Percentiles rank a stretch among this genome's conserved stretches.
phyloP scores from a whole-genome alignment of 2,797 vertebrate genomes.

The Melanotaenia trifasciata region DNA sequence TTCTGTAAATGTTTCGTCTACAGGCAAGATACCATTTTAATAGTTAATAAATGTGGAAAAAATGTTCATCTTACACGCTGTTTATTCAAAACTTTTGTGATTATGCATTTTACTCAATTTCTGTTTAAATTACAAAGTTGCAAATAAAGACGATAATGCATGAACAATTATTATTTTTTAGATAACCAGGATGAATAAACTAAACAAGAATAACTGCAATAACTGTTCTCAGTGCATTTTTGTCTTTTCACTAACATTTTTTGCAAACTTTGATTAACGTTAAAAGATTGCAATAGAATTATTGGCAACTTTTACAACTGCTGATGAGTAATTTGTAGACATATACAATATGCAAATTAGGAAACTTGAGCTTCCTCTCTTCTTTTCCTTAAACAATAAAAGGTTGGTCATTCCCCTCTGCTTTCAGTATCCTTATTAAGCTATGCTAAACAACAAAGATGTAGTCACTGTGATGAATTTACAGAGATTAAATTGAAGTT shows the following conservation, averaged over 20 bases:
- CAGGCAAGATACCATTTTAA: neutral
- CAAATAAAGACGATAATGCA: slow-evolving; percentile 7
- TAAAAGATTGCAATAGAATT: neutral
- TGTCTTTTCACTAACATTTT: slow-evolving; percentile 11
- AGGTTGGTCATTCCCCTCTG: neutral
- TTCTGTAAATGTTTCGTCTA: neutral
- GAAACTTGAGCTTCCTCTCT: neutral
- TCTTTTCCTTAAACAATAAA: neutral
- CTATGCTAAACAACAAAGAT: neutral
- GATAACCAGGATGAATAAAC: slow-evolving; percentile 25
- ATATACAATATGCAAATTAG: neutral
- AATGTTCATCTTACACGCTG: neutral
- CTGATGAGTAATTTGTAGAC: neutral
- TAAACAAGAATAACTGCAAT: slow-evolving; percentile 8
- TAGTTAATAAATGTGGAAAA: neutral
- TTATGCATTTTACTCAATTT: slow-evolving; percentile 11
- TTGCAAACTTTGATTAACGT: slow-evolving; percentile 7
- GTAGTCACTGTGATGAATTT: neutral
- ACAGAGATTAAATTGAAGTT: neutral
- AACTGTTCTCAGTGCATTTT: neutral
- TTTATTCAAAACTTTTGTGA: neutral
- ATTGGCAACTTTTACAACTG: neutral
- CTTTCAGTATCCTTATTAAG: accelerated
- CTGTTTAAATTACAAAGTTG: slow-evolving; percentile 19
- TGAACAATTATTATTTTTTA: slow-evolving; percentile 26